Evolutionary conservation across 2,888 invertebrate species (phyloP), one percentile per base, ranked within the genome.

Genomic region (Hydrotaea diabolus): DNA sequence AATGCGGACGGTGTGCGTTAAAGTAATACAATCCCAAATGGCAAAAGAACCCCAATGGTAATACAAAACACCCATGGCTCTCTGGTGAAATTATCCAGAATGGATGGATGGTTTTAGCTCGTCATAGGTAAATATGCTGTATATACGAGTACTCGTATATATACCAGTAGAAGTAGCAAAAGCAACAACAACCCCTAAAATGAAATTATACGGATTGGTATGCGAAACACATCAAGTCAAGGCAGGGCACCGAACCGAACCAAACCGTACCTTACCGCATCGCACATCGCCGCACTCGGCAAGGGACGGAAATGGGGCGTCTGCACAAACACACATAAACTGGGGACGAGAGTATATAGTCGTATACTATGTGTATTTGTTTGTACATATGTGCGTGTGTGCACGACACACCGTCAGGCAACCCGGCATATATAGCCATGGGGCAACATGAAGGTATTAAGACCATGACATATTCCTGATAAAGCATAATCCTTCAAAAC

Each of bases 151-250:
- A 53, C 2, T 19, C 21, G 59, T 59, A 26, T 59, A 59, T 55
- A 77, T 19, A 77, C 39, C 73, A 66, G 15, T 36, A 21, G 46
- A 23, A 46, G 15, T 26, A 23, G 13, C 57, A 26, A 13, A 49
- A 31, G 46, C 59, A 59, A 59, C 49, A 77, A 43, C 82, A 79
- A 79, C 79, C 75, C 82, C 82, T 76, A 62, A 79, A 62, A 71
- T 15, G 26, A 59, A 59, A 59, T 21, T 23, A 59, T 59, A 23
- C 59, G 23, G 26, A 59, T 26, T 59, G 59, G 17, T 59, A 59
- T 59, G 59, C 59, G 23, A 59, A 15, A 26, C 59, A 26, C 59
- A 59, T 15, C 26, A 59, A 13, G 59, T 23, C 49, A 49, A 13
- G 49, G 49, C 39, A 49, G 49, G 49, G 49, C 15, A 49, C 49